Percentiles rank a stretch among this genome's conserved stretches.
These are phyloP conservation scores for Orius insidiosus DNA, from an alignment of 1,140 invertebrate genomes.

Conservation along the genomic window DNA sequence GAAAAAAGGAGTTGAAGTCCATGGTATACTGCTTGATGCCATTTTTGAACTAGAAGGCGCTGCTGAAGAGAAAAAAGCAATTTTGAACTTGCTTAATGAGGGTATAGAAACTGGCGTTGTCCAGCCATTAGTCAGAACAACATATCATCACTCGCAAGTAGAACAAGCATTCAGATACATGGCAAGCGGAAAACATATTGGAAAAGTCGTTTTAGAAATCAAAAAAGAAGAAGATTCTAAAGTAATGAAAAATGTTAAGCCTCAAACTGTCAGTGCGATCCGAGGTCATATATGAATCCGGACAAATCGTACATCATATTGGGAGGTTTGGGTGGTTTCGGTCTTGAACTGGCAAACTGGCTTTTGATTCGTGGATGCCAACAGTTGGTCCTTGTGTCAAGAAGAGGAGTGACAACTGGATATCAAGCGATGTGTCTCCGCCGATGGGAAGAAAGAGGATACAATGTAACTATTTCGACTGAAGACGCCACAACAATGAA, in stretches of 20 bases:
- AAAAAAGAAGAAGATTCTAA: constrained; percentile 51
- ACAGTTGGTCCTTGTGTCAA: constrained; percentile 68
- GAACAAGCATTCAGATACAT: constrained; percentile 89
- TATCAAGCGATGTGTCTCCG: constrained; percentile 69
- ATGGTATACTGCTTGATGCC: constrained; percentile 87
- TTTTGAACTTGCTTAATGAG: constrained; percentile 56
- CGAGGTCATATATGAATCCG: constrained; percentile 72
- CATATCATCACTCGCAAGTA: constrained; percentile 68
- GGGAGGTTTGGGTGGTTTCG: constrained; percentile 87
- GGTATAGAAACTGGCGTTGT: constrained; percentile 76
- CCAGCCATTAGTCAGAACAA: constrained; percentile 58
- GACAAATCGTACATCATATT: constrained; percentile 70
- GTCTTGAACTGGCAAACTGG: constrained; percentile 83
- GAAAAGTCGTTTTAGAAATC: constrained; percentile 85
- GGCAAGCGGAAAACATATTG: constrained; percentile 94
- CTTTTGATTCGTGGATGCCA: constrained; percentile 66
- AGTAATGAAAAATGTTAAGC: constrained; percentile 26
- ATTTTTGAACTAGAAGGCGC: constrained; percentile 51
- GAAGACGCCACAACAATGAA: constrained; percentile 39
- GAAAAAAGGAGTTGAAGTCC: constrained; percentile 89
- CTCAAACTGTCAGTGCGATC: constrained; percentile 50
- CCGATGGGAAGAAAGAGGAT: constrained; percentile 52
- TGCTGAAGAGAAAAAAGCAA: constrained; percentile 45
- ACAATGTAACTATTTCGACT: constrained; percentile 46
- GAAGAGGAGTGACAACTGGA: constrained; percentile 70